Base-by-base conservation (phyloP, 2,888 invertebrate species). In the Physocephala rufipes region DNA sequence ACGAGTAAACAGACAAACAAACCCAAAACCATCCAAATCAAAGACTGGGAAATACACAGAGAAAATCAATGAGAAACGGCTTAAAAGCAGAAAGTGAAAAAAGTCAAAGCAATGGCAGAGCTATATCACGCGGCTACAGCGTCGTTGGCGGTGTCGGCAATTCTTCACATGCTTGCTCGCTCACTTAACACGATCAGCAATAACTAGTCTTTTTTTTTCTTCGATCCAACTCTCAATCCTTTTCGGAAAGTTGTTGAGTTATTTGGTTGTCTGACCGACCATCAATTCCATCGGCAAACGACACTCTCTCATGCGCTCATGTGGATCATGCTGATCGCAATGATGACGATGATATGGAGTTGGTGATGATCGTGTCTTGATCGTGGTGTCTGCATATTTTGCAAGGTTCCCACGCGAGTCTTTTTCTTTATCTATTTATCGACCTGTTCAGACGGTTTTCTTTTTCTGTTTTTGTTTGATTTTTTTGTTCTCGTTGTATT, bases 361-460 rank as follows among this genome's bases (percentile, higher is more conserved):
- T 47, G 64, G 1, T 19, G 58, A 43, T 21, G 53, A 63, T 64
- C 55, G 67, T 51, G 66, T 47, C 74, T 74, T 69, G 67, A 69
- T 62, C 61, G 68, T 68, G 67, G 69, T 68, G 70, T 71, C 71
- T 79, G 81, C 79, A 79, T 79, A 82, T 79, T 80, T 81, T 78
- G 82, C 79, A 81, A 82, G 82, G 79, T 81, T 81, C 81, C 81
- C 81, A 81, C 81, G 81, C 81, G 79, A 81, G 78, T 78, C n/a
- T 63, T 71, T 69, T 81, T 81, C 79, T 77, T 79, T 80, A 78
- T 79, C 76, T 79, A 78, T 76, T 78, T 67, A 26, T 45, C 45
- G 45, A 19, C n/a, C 21, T 24, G 5, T 36, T 36, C 4, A 36
- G 36, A 19, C 36, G 21, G 61, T 43, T 30, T 21, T 47, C 64